These are phyloP conservation scores for Pseudoips prasinana DNA, from an alignment of 2,888 invertebrate species.

Conservation along the genomic window DNA sequence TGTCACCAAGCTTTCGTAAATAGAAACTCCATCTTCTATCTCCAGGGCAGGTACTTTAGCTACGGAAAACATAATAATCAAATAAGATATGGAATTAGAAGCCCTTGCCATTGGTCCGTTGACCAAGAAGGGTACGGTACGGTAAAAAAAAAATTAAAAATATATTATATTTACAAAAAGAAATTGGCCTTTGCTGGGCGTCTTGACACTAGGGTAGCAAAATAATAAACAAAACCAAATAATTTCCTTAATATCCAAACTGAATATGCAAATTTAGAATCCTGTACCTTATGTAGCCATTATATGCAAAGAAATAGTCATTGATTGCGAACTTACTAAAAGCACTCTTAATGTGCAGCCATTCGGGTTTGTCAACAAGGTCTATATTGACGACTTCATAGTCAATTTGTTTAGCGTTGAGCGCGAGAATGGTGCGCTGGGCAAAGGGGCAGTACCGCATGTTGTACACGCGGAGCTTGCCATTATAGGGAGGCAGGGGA, in stretches of 20 bases:
- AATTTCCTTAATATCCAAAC: too few relatives aligned
- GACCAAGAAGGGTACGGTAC: neutral
- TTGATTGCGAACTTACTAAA: slow-evolving; percentile 53
- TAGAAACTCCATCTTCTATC: slow-evolving; percentile 82
- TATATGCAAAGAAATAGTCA: neutral
- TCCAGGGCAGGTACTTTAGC: slow-evolving; percentile 90
- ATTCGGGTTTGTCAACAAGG: slow-evolving; percentile 89
- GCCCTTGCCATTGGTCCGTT: neutral
- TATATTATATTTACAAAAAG: too few relatives aligned
- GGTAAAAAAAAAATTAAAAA: neutral
- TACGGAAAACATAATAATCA: slow-evolving; percentile 33
- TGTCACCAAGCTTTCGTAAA: slow-evolving; percentile 90
- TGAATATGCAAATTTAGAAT: too few relatives aligned
- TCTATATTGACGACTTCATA: slow-evolving; percentile 88
- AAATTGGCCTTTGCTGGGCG: too few relatives aligned
- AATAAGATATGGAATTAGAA: too few relatives aligned
- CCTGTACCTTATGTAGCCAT: neutral
- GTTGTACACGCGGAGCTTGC: slow-evolving; percentile 87
- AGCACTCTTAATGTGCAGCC: slow-evolving; percentile 86
- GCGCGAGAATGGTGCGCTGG: slow-evolving; percentile 87
- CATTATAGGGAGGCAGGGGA: slow-evolving; percentile 82
- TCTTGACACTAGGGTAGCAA: too few relatives aligned
- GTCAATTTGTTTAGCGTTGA: slow-evolving; percentile 89
- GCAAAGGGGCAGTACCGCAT: slow-evolving; percentile 93
- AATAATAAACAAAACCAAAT: too few relatives aligned